Conservation (phyloP, 2,888 invertebrate genomes). For the Spialia ferax region DNA sequence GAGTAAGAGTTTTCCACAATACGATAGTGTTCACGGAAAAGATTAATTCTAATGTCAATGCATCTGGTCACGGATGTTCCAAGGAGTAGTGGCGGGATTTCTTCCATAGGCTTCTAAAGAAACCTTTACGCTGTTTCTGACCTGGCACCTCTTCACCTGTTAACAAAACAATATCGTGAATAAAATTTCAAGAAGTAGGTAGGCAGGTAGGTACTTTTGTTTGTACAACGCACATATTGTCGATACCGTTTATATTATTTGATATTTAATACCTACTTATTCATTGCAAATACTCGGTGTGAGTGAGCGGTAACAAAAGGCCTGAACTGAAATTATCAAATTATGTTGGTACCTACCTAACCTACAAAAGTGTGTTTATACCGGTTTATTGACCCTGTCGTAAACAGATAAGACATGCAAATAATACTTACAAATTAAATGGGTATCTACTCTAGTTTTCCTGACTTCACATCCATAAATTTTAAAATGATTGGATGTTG, state of each 20-base stretch:
- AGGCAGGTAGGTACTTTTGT: no score
- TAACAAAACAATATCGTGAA: constrained; percentile 49
- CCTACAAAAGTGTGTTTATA: background rate
- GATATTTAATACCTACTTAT: no score
- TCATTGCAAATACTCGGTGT: no score
- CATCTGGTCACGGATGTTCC: constrained; percentile 91
- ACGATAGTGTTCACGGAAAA: constrained; percentile 40
- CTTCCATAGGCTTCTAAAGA: constrained; percentile 96
- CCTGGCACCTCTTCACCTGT: constrained; percentile 89
- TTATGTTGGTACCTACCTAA: background rate
- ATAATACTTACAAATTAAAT: background rate
- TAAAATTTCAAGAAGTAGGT: background rate
- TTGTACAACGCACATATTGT: background rate
- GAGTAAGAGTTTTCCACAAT: constrained; percentile 6
- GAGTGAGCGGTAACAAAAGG: background rate
- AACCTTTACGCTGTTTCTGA: constrained; percentile 94
- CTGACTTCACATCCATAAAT: background rate
- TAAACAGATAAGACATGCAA: no score
- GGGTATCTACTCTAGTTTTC: background rate
- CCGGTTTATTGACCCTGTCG: background rate
- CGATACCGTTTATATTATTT: no score
- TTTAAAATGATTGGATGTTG: background rate
- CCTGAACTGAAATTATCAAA: no score
- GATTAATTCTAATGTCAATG: constrained; percentile 44
- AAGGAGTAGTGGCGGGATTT: constrained; percentile 94